Evolutionary conservation across 1,140 invertebrate genomes (phyloP).

Genomic region (Myzus persicae): DNA sequence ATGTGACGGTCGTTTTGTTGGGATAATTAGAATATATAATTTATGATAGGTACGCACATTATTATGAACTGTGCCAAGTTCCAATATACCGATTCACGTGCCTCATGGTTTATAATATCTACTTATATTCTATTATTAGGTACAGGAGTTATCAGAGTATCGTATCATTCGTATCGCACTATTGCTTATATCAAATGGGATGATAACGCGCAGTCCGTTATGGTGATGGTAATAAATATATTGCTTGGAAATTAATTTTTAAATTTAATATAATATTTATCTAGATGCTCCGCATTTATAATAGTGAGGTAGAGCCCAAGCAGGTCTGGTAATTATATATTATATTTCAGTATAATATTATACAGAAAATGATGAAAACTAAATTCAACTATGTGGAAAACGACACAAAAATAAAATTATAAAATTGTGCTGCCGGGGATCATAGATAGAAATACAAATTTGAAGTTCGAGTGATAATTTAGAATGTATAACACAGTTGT

Average conservation of each 20-base stretch:
- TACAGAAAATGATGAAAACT: not conserved
- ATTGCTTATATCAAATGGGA: not conserved
- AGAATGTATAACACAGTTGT: not conserved
- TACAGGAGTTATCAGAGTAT: not conserved
- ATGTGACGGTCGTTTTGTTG: not conserved
- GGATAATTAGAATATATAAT: not conserved
- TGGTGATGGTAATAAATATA: not conserved
- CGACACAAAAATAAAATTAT: no score
- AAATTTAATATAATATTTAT: not conserved
- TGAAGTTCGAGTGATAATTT: not conserved
- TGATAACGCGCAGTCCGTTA: not conserved
- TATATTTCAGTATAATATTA: no score
- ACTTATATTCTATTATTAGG: not conserved
- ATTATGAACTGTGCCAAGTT: not conserved
- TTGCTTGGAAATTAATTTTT: not conserved
- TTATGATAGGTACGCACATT: not conserved
- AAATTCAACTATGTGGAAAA: no score
- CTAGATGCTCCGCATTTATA: not conserved
- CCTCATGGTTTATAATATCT: not conserved
- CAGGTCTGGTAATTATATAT: not conserved
- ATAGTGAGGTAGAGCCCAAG: no score
- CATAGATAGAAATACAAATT: not conserved
- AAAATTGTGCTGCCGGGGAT: not conserved
- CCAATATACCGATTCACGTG: not conserved
- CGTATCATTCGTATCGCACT: not conserved